A percentile compares a stretch with the other conserved stretches of the same genome.
Conservation (phyloP, 2,888 invertebrate species). For the Ametastegia equiseti region DNA sequence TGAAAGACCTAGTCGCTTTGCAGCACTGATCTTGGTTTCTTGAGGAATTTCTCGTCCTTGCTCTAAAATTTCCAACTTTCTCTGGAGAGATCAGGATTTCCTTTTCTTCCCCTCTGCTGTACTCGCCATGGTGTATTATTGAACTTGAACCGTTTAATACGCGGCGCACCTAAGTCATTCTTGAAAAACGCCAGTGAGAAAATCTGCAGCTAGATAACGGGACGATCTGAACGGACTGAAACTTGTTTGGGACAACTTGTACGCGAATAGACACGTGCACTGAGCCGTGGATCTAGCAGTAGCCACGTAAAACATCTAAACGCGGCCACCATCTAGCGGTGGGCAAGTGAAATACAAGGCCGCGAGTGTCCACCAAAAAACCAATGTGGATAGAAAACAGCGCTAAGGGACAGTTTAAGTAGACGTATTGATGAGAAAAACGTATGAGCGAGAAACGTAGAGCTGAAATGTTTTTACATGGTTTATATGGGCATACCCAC, state of each 20-base stretch:
- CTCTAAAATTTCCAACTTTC: constrained; percentile 8
- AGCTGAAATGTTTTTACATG: not conserved
- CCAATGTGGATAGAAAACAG: not conserved
- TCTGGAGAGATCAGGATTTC: not conserved
- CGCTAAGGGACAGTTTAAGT: not conserved
- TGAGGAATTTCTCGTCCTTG: not conserved
- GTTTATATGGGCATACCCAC: no score
- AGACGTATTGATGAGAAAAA: not conserved
- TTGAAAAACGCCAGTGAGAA: no score
- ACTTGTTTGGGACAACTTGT: not conserved
- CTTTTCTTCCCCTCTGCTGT: not conserved
- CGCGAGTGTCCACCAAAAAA: not conserved
- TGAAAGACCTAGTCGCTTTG: not conserved
- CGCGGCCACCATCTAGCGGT: not conserved
- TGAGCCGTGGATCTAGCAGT: not conserved
- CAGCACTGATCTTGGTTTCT: constrained; percentile 6
- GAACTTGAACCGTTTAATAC: no score
- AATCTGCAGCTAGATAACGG: no score
- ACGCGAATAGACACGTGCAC: not conserved
- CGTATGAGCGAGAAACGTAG: no score
- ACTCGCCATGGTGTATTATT: not conserved
- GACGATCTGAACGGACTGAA: not conserved
- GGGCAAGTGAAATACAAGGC: not conserved
- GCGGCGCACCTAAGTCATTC: no score
- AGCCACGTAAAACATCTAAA: not conserved